Conservation (phyloP, 1,140 invertebrate genomes). For the Caenorhabditis briggsae region DNA sequence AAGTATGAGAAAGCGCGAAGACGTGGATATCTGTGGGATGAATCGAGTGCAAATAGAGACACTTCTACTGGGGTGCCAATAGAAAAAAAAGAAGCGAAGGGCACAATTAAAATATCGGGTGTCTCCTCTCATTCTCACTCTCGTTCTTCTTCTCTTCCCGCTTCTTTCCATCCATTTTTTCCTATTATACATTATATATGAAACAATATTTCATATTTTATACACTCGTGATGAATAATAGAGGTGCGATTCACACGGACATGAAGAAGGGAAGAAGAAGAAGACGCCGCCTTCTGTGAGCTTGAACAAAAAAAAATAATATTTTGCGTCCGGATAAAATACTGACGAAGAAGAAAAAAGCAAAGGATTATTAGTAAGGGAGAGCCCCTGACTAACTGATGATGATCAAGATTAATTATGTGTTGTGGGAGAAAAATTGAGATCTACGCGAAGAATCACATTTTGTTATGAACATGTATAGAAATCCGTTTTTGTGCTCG, state of each 20-base stretch:
- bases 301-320: constrained; percentile 20
- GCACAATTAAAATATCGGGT: constrained; percentile 56
- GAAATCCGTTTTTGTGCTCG: not conserved
- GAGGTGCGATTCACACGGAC: constrained; percentile 36
- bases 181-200: constrained; percentile 55
- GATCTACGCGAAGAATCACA: constrained; percentile 39
- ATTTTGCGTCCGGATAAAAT: not conserved
- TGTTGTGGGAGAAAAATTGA: constrained; percentile 33
- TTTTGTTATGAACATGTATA: not conserved
- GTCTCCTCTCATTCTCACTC: constrained; percentile 29
- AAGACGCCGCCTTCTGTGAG: not conserved
- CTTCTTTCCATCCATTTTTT: not conserved
- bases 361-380: constrained; percentile 7
- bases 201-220: constrained; percentile 55
- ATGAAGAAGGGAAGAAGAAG: not conserved
- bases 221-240: constrained; percentile 51
- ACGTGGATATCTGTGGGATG: constrained; percentile 47
- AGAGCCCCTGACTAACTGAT: constrained; percentile 8
- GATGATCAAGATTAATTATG: constrained; percentile 48
- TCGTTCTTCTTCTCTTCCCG: constrained; percentile 10
- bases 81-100: constrained; percentile 43
- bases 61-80: constrained; percentile 21
- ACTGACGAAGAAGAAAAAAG: not conserved
- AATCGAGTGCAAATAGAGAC: constrained; percentile 52
- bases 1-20: not conserved